These are phyloP conservation scores for Pangasius krempfi DNA, from an alignment of 2,797 vertebrate species.

Conservation along the genomic window DNA sequence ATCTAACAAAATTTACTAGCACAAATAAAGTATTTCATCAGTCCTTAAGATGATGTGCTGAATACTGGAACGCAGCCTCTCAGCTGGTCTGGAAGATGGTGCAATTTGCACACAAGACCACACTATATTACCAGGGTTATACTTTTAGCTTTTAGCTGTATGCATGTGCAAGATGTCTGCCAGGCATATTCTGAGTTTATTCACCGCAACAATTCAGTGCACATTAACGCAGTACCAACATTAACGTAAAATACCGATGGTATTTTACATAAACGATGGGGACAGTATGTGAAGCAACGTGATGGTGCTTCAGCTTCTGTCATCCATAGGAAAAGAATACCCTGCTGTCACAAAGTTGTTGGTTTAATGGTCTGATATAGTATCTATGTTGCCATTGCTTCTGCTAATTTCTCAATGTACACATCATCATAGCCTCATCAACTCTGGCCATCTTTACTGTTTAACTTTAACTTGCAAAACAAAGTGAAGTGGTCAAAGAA, in stretches of 20 bases:
- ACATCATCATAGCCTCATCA: neutral
- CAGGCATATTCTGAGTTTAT: neutral
- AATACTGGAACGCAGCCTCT: neutral
- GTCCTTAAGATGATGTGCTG: neutral
- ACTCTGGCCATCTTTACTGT: neutral
- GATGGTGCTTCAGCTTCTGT: neutral
- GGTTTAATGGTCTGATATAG: neutral
- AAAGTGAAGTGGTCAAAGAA: neutral
- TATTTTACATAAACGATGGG: neutral
- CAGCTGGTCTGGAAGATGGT: neutral
- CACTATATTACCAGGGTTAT: neutral
- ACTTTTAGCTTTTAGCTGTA: neutral
- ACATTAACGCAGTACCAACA: neutral
- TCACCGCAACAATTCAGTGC: neutral
- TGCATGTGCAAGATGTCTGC: neutral
- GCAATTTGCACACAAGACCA: neutral
- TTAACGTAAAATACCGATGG: neutral
- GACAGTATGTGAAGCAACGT: neutral
- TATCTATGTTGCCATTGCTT: neutral
- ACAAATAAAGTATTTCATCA: neutral
- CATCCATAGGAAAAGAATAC: neutral
- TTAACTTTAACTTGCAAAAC: neutral
- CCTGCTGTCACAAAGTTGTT: neutral
- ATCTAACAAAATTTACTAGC: neutral
- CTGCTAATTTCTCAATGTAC: neutral